Base-by-base conservation (phyloP, 2,888 invertebrate species). In the Ophion ventricosus region DNA sequence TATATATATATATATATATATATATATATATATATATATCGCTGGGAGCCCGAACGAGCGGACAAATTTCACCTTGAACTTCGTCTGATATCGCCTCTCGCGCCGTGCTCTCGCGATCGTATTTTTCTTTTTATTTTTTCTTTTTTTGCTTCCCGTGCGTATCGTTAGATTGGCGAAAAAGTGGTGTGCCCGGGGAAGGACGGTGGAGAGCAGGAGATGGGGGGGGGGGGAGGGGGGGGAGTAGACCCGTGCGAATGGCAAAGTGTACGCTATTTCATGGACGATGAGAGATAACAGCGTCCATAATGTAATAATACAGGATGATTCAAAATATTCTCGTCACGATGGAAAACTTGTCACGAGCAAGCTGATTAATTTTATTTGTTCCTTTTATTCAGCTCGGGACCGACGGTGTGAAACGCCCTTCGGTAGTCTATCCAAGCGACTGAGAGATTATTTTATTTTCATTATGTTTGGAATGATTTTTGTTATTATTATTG, bases 21-120 rank as follows among this genome's bases (percentile, higher is more conserved):
- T 35, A 35, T 29, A 29, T 29, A 29, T 29, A 29, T 29, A 29
- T 77, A 59, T 67, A 79, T 64, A 64, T 64, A 64, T 64, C n/a
- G 0, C 35, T 43, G 23, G 17, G 25, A 23, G 40, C 49, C 43
- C 83, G 84, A 83, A 84, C 82, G 84, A 81, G 79, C 82, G 85
- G 81, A 61, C 54, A 8, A 56, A 79, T 72, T 73, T 83, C 73
- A 73, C 78, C 78, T 78, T 78, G 80, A 83, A 83, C 72, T 57
- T 64, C 80, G 75, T 17, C 49, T 80, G 72, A 70, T 70, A 69
- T 64, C 70, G 67, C 43, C 26, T 49, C 25, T 25, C n/a, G 23
- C 67, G 67, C 25, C 25, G 17, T 25, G 23, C 49, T 14, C 49
- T 67, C 23, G 0, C 8, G 49, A 23, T 67, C 49, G 25, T 29